Evolutionary conservation across 2,113 vertebrate genomes (phyloP).

Genomic region (Odocoileus virginianus): DNA sequence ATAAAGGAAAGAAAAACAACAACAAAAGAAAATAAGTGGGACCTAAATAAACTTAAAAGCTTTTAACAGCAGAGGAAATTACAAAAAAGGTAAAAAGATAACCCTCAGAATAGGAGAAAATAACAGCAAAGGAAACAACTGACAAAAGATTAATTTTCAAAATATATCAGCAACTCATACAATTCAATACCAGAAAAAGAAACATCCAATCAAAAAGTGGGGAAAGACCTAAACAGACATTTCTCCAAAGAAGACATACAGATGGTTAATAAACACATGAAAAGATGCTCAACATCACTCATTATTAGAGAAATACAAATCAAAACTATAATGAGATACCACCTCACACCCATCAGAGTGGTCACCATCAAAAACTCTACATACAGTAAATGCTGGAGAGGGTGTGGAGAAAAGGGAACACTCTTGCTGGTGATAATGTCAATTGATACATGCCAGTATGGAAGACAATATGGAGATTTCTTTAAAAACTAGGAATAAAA

Average conservation of each 20-base stretch:
- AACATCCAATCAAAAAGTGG: neutral
- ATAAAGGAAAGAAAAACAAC: neutral
- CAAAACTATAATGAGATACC: neutral
- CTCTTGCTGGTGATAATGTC: neutral
- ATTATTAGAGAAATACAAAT: neutral
- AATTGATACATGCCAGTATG: neutral
- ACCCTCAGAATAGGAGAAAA: neutral
- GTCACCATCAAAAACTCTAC: neutral
- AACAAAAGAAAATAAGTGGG: neutral
- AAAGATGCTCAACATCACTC: neutral
- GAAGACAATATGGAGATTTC: neutral
- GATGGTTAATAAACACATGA: neutral
- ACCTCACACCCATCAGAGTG: neutral
- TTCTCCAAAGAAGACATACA: neutral
- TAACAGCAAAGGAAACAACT: neutral
- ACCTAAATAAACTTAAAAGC: neutral
- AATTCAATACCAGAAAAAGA: neutral
- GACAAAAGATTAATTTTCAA: neutral
- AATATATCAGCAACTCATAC: neutral
- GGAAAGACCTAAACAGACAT: neutral
- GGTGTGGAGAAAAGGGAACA: neutral
- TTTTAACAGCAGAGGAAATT: neutral
- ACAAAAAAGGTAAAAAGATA: neutral
- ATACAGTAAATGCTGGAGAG: neutral
- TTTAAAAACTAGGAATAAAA: neutral